phyloP scores from a whole-genome alignment of 2,113 vertebrate species.

The Poeciliopsis turrubarensis region DNA sequence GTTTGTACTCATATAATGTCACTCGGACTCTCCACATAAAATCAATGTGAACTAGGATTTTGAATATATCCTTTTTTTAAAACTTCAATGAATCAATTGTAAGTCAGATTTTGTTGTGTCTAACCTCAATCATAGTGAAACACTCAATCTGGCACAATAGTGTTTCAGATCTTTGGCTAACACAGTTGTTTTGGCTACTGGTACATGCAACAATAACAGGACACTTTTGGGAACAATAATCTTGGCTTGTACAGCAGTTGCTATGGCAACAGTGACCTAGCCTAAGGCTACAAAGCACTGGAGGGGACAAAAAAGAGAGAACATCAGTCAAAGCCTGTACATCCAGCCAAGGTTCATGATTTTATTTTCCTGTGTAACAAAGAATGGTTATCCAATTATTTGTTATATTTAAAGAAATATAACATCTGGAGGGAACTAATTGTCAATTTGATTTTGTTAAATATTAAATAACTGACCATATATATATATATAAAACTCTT shows the following conservation, averaged over 20 bases:
- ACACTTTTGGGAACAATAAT: conserved; percentile 42
- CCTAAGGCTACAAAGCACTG: conserved; percentile 51
- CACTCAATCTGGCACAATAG: not conserved
- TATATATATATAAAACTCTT: too few relatives aligned
- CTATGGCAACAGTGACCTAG: conserved; percentile 66
- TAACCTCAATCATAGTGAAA: not conserved
- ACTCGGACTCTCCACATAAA: not conserved
- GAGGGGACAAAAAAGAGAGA: conserved; percentile 50
- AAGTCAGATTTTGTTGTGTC: not conserved
- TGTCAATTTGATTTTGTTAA: not conserved
- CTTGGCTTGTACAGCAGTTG: conserved; percentile 45
- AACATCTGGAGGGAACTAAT: not conserved
- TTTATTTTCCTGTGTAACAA: conserved; percentile 3
- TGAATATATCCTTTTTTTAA: not conserved
- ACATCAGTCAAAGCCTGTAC: conserved; percentile 43
- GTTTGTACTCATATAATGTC: not conserved
- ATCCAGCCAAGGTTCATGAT: not conserved
- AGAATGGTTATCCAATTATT: conserved; percentile 24
- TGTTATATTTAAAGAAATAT: conserved; percentile 20
- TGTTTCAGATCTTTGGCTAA: not conserved
- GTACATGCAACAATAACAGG: conserved; percentile 26
- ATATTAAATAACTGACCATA: too few relatives aligned
- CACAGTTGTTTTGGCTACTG: not conserved
- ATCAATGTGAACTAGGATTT: not conserved
- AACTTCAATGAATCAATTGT: not conserved